phyloP scores from a whole-genome alignment of 2,888 invertebrate species.

The Clivina fossor region DNA sequence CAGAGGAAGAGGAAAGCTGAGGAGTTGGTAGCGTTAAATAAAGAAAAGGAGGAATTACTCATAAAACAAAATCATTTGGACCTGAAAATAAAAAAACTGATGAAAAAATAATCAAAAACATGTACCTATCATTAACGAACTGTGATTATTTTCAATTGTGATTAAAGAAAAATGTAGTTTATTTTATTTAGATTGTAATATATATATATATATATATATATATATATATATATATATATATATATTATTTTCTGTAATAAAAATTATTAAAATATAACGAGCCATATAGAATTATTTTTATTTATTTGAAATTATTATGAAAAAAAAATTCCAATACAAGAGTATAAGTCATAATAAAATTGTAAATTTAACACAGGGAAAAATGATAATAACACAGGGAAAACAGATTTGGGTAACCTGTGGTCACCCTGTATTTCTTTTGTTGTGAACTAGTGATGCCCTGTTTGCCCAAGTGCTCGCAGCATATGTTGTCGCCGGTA shows the following conservation, averaged over 20 bases:
- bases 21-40: slow-evolving; percentile 8
- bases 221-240: too few relatives aligned
- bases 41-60: slow-evolving; percentile 1
- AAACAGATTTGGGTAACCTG: slow-evolving; percentile 1
- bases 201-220: too few relatives aligned
- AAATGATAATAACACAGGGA: background rate
- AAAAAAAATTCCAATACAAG: too few relatives aligned
- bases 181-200: background rate
- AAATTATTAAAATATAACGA: background rate
- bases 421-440: slow-evolving; percentile 8
- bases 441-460: too few relatives aligned
- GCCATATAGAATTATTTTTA: too few relatives aligned
- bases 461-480: too few relatives aligned
- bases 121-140: background rate
- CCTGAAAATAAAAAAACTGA: slow-evolving; percentile 3
- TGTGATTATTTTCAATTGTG: background rate
- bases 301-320: too few relatives aligned
- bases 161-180: background rate
- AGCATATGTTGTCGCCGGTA: too few relatives aligned
- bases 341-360: too few relatives aligned
- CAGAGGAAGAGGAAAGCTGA: slow-evolving; percentile 7
- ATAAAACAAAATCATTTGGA: background rate
- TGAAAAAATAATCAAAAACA: background rate
- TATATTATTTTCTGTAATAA: background rate
- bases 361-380: slow-evolving; percentile 6